Evolutionary conservation across 1,140 invertebrate genomes (phyloP).

Genomic region (Heliconius hermathena): DNA sequence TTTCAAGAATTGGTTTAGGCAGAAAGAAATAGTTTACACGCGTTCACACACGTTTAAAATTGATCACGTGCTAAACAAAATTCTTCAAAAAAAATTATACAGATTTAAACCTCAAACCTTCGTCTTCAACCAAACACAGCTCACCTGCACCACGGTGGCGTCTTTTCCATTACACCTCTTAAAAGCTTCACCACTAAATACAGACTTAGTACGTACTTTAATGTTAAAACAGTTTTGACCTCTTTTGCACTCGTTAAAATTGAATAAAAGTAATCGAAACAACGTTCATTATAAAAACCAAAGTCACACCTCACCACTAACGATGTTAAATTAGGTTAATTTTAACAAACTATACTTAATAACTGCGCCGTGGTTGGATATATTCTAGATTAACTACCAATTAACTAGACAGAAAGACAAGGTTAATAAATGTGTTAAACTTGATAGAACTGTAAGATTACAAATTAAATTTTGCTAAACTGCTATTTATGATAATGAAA

Average conservation of each 20-base stretch:
- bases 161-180: not conserved
- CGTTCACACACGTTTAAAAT: no score
- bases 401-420: not conserved
- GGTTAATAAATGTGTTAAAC: not conserved
- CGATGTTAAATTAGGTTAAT: constrained; percentile 6
- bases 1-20: no score
- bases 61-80: no score
- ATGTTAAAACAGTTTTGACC: not conserved
- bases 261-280: not conserved
- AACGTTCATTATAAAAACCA: not conserved
- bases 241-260: constrained; percentile 6
- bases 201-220: not conserved
- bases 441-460: not conserved
- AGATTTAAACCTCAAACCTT: no score
- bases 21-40: no score
- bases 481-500: not conserved
- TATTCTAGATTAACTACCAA: constrained; percentile 8
- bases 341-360: constrained; percentile 9
- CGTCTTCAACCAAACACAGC: no score
- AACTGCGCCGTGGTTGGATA: not conserved
- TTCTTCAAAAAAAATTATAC: no score
- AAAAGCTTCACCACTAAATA: not conserved
- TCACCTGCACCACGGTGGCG: no score
- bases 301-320: constrained; percentile 8
- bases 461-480: not conserved